phyloP scores from a whole-genome alignment of 2,113 vertebrate genomes.

The Vimba vimba region DNA sequence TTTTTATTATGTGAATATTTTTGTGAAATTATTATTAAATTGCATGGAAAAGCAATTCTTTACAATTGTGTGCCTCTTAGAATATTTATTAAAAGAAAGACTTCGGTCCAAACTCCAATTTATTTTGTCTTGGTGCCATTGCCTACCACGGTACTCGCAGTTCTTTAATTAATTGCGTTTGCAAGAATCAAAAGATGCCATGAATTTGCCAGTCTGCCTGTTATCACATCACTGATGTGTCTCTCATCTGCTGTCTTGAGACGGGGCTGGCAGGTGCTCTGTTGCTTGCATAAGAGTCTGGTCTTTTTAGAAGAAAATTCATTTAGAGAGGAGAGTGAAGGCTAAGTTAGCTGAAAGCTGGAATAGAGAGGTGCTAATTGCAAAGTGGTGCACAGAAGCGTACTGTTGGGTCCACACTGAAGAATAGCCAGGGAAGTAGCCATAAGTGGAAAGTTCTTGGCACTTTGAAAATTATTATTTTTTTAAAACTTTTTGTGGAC shows the following conservation, averaged over 20 bases:
- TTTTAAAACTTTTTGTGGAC: not conserved
- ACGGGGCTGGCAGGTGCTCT: slow-evolving; percentile 36
- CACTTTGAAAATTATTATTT: not conserved
- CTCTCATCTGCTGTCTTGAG: slow-evolving; percentile 33
- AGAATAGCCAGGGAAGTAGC: slow-evolving; percentile 12
- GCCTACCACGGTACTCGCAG: not conserved
- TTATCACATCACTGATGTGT: slow-evolving; percentile 13
- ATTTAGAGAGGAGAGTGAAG: slow-evolving; percentile 21
- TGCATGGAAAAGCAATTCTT: not conserved
- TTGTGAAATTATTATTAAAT: slow-evolving; percentile 1
- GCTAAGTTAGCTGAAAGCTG: slow-evolving; percentile 34
- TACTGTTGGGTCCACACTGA: not conserved
- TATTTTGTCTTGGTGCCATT: slow-evolving; percentile 25
- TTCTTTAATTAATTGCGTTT: slow-evolving; percentile 28
- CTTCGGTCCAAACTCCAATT: not conserved
- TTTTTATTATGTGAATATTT: not conserved
- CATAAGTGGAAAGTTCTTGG: not conserved
- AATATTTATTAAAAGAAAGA: slow-evolving; percentile 18
- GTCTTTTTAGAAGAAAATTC: slow-evolving; percentile 12
- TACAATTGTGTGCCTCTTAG: not conserved
- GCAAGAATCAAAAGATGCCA: slow-evolving; percentile 14
- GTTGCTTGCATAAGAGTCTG: slow-evolving; percentile 43
- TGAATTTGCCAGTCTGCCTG: slow-evolving; percentile 21
- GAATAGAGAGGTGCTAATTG: slow-evolving; percentile 36
- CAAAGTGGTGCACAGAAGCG: slow-evolving; percentile 17